Evolutionary conservation across 2,113 vertebrate species (phyloP), one percentile per base, ranked within the genome.

Genomic region (Odontesthes bonariensis): DNA sequence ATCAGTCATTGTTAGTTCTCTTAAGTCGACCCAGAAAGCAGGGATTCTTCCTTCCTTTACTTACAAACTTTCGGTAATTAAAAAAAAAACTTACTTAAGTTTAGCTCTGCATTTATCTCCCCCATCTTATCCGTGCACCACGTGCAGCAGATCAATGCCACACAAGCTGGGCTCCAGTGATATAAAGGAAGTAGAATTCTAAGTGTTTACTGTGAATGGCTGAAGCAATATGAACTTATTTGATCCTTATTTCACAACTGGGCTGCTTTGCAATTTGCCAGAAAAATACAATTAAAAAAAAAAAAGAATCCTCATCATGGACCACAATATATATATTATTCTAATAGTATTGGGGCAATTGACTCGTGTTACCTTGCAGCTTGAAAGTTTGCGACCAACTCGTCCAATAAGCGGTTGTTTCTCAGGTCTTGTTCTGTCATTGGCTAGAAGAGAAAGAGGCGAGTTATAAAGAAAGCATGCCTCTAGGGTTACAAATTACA

Each of bases 321-420:
- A 42, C 9, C 40, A 9, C 40, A 42, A 42, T 42, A 42, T 42
- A 42, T 11, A 27, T 27, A 27, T 27, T 11, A 42, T 3, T 42
- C 9, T 9, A 42, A 42, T 1, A 16, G 46, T 1, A 49, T n/a
- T 49, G 4, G 14, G 5, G 19, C 8, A 17, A 19, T n/a, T 49
- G 12, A 14, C 42, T 49, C 17, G 5, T 49, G 10, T 85, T 91
- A 99, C 98, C 97, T 97, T 75, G 94, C 95, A 91, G 85, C 91
- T 73, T 83, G 92, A 88, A 97, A 98, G 88, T 88, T 94, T 77
- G 91, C 91, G 22, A 98, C 96, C 58, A 99, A 78, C 16, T 99
- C 97, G 81, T 99, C 98, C 59, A 99, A 59, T 7, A 94, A 17
- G 27, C 97, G 94, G 89, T 99, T 99, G 85, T 97, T 99, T 81